These are phyloP conservation scores for Aplocera efformata DNA, from an alignment of 2,888 invertebrate species.

Conservation along the genomic window DNA sequence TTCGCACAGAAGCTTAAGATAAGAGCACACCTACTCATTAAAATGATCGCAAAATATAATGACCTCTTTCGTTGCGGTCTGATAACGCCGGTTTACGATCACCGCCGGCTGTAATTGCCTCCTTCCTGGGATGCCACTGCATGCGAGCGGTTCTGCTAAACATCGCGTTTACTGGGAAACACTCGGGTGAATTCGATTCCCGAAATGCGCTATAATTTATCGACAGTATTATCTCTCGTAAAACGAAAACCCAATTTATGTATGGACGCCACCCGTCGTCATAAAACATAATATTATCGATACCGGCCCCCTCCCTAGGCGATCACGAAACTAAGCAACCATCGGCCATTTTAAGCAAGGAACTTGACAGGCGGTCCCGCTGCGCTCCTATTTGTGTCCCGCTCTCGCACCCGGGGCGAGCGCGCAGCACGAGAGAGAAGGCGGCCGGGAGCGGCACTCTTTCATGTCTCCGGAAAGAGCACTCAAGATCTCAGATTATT, in stretches of 20 bases:
- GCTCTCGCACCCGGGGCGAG: slow-evolving; percentile 19
- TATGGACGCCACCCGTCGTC: slow-evolving; percentile 60
- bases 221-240: slow-evolving; percentile 67
- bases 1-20: slow-evolving; percentile 48
- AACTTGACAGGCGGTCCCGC: slow-evolving; percentile 62
- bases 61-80: slow-evolving; percentile 57
- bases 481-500: slow-evolving; percentile 57
- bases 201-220: slow-evolving; percentile 68
- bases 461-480: slow-evolving; percentile 62
- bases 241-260: slow-evolving; percentile 75
- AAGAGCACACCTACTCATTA: slow-evolving; percentile 41
- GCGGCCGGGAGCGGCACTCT: slow-evolving; percentile 52
- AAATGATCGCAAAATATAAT: slow-evolving; percentile 56
- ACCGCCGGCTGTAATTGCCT: slow-evolving; percentile 45
- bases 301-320: slow-evolving; percentile 74
- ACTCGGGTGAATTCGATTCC: slow-evolving; percentile 58
- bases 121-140: slow-evolving; percentile 44
- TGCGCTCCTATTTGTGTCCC: slow-evolving; percentile 21
- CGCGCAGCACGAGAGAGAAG: slow-evolving; percentile 40
- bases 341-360: slow-evolving; percentile 71
- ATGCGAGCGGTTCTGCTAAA: slow-evolving; percentile 36
- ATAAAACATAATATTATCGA: slow-evolving; percentile 78
- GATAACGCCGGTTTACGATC: slow-evolving; percentile 51
- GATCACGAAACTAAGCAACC: slow-evolving; percentile 75
- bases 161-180: slow-evolving; percentile 37